Evolutionary conservation across 2,888 invertebrate genomes (phyloP).

Genomic region (Lagria hirta): DNA sequence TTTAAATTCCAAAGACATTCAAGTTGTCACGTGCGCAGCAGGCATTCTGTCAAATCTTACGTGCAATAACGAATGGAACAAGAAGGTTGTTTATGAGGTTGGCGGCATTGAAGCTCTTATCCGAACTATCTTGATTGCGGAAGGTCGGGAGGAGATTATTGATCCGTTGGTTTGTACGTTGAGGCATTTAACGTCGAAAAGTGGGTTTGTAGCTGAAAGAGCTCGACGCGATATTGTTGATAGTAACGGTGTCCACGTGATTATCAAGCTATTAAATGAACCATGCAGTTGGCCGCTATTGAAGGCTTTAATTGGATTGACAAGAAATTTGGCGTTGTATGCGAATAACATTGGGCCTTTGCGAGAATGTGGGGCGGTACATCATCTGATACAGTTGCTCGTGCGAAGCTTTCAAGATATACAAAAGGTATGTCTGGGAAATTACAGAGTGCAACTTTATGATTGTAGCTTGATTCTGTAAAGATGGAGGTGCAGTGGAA

Average conservation of each 20-base stretch:
- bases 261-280: conserved; percentile 93
- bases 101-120: conserved; percentile 97
- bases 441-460: background rate
- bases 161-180: conserved; percentile 98
- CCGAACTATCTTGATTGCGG: conserved; percentile 88
- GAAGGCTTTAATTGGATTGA: conserved; percentile 96
- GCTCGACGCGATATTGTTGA: conserved; percentile 95
- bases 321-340: conserved; percentile 94
- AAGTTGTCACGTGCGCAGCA: conserved; percentile 96
- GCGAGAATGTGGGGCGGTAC: conserved; percentile 91
- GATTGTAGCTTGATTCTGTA: background rate
- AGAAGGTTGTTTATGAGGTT: conserved; percentile 90
- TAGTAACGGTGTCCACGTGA: conserved; percentile 89
- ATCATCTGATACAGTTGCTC: conserved; percentile 87
- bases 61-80: conserved; percentile 98
- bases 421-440: conserved; percentile 71
- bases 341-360: conserved; percentile 93
- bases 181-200: conserved; percentile 94
- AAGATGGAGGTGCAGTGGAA: background rate
- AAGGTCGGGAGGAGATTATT: conserved; percentile 96
- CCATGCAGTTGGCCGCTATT: conserved; percentile 97
- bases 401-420: conserved; percentile 94
- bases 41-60: conserved; percentile 98
- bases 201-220: conserved; percentile 93
- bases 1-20: conserved; percentile 88